Conservation (phyloP, 2,888 invertebrate genomes). For the Xiphydria camelus region DNA sequence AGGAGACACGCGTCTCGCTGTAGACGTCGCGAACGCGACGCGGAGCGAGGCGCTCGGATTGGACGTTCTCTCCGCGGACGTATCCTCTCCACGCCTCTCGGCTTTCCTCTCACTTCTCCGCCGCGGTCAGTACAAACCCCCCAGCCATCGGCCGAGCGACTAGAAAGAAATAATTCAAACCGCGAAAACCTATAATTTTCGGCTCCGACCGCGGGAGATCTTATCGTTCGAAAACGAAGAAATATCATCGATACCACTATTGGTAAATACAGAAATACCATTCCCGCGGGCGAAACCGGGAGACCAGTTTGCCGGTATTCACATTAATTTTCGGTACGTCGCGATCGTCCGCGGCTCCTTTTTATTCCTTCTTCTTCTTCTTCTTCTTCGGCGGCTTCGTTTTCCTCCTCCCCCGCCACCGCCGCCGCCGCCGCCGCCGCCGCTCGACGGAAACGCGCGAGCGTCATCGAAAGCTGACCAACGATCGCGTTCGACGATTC, state of each 20-base stretch:
- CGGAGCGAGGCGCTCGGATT: too few relatives aligned
- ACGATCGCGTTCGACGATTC: too few relatives aligned
- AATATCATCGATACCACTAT: slow-evolving; percentile 45
- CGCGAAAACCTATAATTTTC: slow-evolving; percentile 55
- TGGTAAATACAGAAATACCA: slow-evolving; percentile 46
- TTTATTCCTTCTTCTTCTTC: slow-evolving; percentile 22
- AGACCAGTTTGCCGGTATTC: slow-evolving; percentile 44
- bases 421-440: neutral
- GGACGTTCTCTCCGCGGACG: too few relatives aligned
- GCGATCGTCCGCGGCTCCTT: slow-evolving; percentile 18
- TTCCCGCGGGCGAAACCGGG: slow-evolving; percentile 35
- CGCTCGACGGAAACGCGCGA: neutral
- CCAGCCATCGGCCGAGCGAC: slow-evolving; percentile 7
- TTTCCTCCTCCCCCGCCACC: slow-evolving; percentile 20
- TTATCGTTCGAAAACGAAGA: slow-evolving; percentile 40
- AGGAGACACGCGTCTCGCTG: too few relatives aligned
- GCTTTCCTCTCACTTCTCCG: too few relatives aligned
- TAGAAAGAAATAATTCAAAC: slow-evolving; percentile 52
- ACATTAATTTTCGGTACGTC: slow-evolving; percentile 45
- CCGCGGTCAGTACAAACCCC: too few relatives aligned
- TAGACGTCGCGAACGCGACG: too few relatives aligned
- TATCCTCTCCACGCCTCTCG: too few relatives aligned
- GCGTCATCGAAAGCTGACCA: too few relatives aligned
- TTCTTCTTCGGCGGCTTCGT: neutral
- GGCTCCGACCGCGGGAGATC: slow-evolving; percentile 40